Conservation (phyloP, 2,888 invertebrate genomes). For the Cepaea hortensis region DNA sequence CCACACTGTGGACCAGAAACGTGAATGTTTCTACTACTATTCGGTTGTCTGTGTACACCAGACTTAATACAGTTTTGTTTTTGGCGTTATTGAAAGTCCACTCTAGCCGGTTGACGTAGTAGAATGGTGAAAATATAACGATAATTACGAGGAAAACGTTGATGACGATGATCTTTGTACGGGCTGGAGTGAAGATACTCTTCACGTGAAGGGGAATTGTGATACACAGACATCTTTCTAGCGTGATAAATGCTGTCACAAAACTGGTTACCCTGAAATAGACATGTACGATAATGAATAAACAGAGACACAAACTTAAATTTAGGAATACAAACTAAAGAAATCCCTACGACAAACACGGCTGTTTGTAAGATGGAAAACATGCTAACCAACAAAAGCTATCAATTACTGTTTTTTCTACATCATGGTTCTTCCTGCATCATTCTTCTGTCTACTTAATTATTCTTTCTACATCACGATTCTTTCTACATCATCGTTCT, state of each 20-base stretch:
- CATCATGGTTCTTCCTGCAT: no score
- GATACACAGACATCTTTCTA: slow-evolving; percentile 39
- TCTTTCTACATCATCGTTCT: no score
- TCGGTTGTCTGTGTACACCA: background rate
- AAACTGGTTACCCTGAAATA: slow-evolving; percentile 31
- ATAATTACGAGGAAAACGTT: slow-evolving; percentile 1
- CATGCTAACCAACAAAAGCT: no score
- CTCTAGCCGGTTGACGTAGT: slow-evolving; percentile 19
- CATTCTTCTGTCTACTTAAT: no score
- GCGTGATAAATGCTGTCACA: slow-evolving; percentile 23
- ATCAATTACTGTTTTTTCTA: background rate
- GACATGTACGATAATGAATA: background rate
- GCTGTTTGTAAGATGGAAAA: no score
- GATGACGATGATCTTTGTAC: slow-evolving; percentile 20
- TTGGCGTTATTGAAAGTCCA: background rate
- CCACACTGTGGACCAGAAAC: slow-evolving; percentile 17
- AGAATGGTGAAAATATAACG: slow-evolving; percentile 5
- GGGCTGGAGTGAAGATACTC: background rate
- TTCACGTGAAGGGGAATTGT: slow-evolving; percentile 21
- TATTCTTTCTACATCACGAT: no score
- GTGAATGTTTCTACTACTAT: background rate
- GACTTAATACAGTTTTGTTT: slow-evolving; percentile 13
- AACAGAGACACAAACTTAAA: background rate
- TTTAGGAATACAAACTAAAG: background rate
- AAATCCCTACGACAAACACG: background rate